Percentiles rank a stretch among this genome's conserved stretches.
Conservation (phyloP, 1,140 invertebrate genomes). For the Temnothorax longispinosus region DNA sequence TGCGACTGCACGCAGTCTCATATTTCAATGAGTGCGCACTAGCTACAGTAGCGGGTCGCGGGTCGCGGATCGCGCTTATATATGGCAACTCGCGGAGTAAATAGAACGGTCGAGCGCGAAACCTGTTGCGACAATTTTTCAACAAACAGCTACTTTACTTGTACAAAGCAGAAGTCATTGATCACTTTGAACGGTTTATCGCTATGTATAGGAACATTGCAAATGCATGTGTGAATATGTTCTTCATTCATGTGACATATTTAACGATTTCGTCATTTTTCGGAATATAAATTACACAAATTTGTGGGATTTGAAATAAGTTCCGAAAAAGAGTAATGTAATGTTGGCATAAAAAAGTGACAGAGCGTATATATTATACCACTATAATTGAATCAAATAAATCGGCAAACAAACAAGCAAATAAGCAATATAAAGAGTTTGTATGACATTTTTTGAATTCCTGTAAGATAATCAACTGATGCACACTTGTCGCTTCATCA, state of each 20-base stretch:
- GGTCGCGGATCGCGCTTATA: background rate
- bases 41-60: background rate
- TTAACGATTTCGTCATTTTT: background rate
- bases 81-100: constrained; percentile 22
- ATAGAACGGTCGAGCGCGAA: constrained; percentile 25
- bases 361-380: too few relatives aligned
- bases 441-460: constrained; percentile 16
- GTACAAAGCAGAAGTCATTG: constrained; percentile 8
- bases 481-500: background rate
- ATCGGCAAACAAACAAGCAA: background rate
- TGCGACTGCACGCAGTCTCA: constrained; percentile 52
- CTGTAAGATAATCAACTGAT: constrained; percentile 57
- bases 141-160: background rate
- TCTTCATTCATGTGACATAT: background rate
- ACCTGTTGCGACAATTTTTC: constrained; percentile 55
- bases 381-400: background rate
- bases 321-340: background rate
- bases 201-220: background rate
- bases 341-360: background rate
- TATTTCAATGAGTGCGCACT: constrained; percentile 42
- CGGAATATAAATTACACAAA: background rate
- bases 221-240: background rate
- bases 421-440: background rate
- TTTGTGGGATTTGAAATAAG: background rate
- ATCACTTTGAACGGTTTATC: background rate